Evolutionary conservation across 2,797 vertebrate species (phyloP), one percentile per base, ranked within the genome.

Genomic region (Typhlichthys subterraneus): DNA sequence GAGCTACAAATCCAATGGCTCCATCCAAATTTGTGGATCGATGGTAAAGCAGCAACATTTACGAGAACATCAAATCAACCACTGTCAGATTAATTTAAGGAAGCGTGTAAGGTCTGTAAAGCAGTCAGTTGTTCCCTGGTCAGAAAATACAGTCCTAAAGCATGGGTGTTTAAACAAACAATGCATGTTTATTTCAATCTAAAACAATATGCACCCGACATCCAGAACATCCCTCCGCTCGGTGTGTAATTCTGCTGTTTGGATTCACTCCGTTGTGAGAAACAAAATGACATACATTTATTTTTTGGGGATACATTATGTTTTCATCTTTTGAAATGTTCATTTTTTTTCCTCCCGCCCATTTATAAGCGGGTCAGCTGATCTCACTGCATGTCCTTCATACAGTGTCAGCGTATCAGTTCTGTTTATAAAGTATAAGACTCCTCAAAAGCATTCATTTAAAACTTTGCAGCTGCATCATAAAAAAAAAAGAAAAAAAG

Each of bases 121-220:
- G 68, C 72, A 82, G 64, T 76, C 82, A 82, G 73, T 80, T 73
- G 79, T 87, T 90, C 86, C 74, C 81, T 81, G 85, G 76, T 89
- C 86, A 92, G 85, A 97, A 97, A 98, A 96, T 95, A 94, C 94
- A 98, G 95, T 95, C 94, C 96, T 98, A 97, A 96, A 97, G 94
- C 94, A 95, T 76, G 33, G 15, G 76, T 94, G 93, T 95, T 95
- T 93, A 95, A 94, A 96, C 94, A 98, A 96, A 97, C 93, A 97
- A 95, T 96, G 83, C 86, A 96, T 95, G 94, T 99, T 99, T 99
- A 99, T 99, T 99, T 96, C 93, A 95, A 95, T 95, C 97, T 98
- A 98, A 96, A 97, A 97, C 95, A 98, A 92, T 94, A 94, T 94
- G 94, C 94, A 96, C 92, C 94, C 92, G 93, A 97, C 96, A 98